Evolutionary conservation across 2,888 invertebrate genomes (phyloP).

Genomic region (Scaptomyza flava): DNA sequence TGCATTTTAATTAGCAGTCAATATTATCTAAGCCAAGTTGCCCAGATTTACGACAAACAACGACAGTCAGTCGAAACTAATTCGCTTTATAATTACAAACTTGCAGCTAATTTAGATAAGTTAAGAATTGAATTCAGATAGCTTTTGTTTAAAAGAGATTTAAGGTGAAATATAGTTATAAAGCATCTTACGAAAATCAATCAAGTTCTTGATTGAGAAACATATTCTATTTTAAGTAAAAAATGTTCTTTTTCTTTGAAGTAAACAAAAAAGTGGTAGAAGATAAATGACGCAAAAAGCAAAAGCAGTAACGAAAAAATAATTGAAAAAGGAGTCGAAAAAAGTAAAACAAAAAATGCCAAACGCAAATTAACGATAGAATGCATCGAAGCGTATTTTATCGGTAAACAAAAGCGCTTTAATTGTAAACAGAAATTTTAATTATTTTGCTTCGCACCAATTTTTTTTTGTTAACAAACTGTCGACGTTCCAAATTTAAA

Average conservation of each 20-base stretch:
- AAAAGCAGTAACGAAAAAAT: background rate
- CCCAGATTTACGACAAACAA: constrained; percentile 32
- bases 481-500: background rate
- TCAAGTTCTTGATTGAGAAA: background rate
- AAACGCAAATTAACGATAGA: background rate
- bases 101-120: constrained; percentile 1
- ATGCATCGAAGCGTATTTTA: background rate
- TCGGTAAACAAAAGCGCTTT: background rate
- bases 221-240: no score
- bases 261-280: background rate
- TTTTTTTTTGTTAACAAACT: background rate
- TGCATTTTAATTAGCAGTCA: constrained; percentile 68
- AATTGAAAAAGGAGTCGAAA: background rate
- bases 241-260: background rate
- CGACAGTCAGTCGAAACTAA: constrained; percentile 23
- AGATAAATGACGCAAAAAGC: background rate
- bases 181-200: background rate
- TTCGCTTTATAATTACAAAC: constrained; percentile 21
- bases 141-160: no score
- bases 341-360: background rate
- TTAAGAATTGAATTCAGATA: background rate
- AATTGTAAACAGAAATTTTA: constrained; percentile 2
- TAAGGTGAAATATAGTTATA: no score
- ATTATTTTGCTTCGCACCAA: background rate
- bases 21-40: constrained; percentile 42